Conservation (phyloP, 2,888 invertebrate genomes). For the Liopterus haemorrhoidalis region DNA sequence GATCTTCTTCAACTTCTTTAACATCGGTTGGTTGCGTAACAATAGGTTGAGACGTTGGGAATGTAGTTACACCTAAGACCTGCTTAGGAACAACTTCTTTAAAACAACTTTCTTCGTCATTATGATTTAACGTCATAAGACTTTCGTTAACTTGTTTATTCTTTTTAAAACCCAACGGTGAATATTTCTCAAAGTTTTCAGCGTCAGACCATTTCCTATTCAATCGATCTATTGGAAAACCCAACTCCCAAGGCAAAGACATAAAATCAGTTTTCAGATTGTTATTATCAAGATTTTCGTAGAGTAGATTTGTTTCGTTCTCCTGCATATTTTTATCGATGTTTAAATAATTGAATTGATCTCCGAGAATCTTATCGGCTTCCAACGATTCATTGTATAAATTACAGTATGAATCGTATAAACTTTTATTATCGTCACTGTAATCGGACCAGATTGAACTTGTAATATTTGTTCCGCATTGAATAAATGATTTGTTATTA, state of each 20-base stretch:
- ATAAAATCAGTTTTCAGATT: constrained; percentile 8
- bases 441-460: constrained; percentile 51
- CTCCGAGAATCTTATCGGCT: constrained; percentile 30
- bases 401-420: constrained; percentile 27
- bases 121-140: constrained; percentile 49
- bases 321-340: constrained; percentile 31
- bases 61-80: constrained; percentile 22
- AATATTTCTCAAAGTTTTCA: constrained; percentile 42
- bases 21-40: constrained; percentile 25
- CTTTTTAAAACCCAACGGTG: constrained; percentile 44
- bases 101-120: constrained; percentile 57
- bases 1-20: constrained; percentile 56
- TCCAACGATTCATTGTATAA: constrained; percentile 34
- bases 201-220: constrained; percentile 28
- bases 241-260: constrained; percentile 16
- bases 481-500: constrained; percentile 41
- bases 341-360: constrained; percentile 18
- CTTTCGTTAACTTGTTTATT: constrained; percentile 30
- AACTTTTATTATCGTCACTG: constrained; percentile 33
- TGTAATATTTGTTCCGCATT: constrained; percentile 49
- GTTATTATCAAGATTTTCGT: constrained; percentile 42
- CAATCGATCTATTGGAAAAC: constrained; percentile 8
- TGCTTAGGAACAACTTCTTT: constrained; percentile 51
- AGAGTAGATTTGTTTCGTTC: constrained; percentile 42
- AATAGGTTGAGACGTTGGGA: constrained; percentile 9